Evolutionary conservation across 2,888 invertebrate species (phyloP), one percentile per base, ranked within the genome.

Genomic region (Quadroppia sp.): DNA sequence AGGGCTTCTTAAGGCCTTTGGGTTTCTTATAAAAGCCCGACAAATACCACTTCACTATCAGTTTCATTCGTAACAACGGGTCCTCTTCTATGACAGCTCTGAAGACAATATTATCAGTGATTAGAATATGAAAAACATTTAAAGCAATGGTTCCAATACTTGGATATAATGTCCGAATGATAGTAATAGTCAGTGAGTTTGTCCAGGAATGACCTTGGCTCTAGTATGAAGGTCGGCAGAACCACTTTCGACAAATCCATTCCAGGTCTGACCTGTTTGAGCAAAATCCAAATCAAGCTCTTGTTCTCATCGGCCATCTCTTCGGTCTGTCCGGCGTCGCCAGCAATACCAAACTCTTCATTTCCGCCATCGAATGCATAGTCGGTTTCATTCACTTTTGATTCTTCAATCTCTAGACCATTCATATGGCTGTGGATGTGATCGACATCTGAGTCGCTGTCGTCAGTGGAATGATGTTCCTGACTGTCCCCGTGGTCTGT

Each of bases 241-340:
- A 94, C 94, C 61, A 96, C 91, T 85, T 92, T 91, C 76, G 91
- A 91, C 40, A 96, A 85, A 84, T 96, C 96, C 96, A 96, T 96
- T 69, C 96, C 96, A 0, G 95, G 94, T 20, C 94, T 87, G 45
- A 94, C 92, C 86, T 96, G 96, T 83, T 96, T 96, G 80, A 96
- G 87, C 50, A 96, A 86, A 81, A 90, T 91, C 95, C 96, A 96
- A 79, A 96, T 89, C 59, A 96, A 85, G 23, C 93, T 93, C 83
- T 94, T 95, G 84, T 96, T 94, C 82, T 96, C 95, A 74, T 96
- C 95, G 0, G 90, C 92, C 28, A 96, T 87, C 81, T 94, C 95
- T 81, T 95, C 92, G 1, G 94, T 91, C 80, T 94, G 89, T 80
- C 82, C 82, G 2, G 81, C 81, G 77, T 83, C 83, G 6, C 84